Conservation (phyloP, 1,140 invertebrate genomes). For the Atopsyche davidsoni region DNA sequence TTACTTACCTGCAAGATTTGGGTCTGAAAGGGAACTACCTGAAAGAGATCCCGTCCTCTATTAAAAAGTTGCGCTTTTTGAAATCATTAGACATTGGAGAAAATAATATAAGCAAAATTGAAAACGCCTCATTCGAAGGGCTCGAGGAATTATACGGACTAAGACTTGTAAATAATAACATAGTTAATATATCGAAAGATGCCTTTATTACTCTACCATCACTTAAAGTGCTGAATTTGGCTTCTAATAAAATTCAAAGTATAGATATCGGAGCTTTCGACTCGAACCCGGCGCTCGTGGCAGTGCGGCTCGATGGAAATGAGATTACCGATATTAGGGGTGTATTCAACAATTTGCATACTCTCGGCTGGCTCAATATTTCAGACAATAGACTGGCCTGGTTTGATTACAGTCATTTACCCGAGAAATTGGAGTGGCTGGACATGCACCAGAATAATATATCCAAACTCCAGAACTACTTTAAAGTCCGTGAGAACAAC, state of each 20-base stretch:
- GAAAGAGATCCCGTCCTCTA: slow-evolving; percentile 62
- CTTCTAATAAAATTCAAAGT: slow-evolving; percentile 60
- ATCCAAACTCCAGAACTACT: slow-evolving; percentile 63
- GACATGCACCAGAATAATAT: slow-evolving; percentile 66
- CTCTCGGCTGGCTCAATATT: slow-evolving; percentile 65
- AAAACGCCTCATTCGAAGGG: slow-evolving; percentile 57
- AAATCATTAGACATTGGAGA: slow-evolving; percentile 74
- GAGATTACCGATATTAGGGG: slow-evolving; percentile 60
- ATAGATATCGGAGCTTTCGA: slow-evolving; percentile 62
- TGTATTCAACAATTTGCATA: slow-evolving; percentile 59
- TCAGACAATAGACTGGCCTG: slow-evolving; percentile 61
- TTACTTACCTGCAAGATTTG: slow-evolving; percentile 71
- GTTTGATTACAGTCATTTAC: slow-evolving; percentile 66
- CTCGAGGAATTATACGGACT: slow-evolving; percentile 59
- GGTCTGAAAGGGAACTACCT: slow-evolving; percentile 72
- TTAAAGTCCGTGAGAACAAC: slow-evolving; percentile 68
- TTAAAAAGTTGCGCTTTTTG: slow-evolving; percentile 60
- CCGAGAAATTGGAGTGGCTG: slow-evolving; percentile 62
- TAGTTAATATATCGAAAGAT: slow-evolving; percentile 59
- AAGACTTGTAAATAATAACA: slow-evolving; percentile 59
- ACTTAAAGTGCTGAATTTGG: slow-evolving; percentile 62
- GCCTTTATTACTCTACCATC: slow-evolving; percentile 60
- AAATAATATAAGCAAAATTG: slow-evolving; percentile 60
- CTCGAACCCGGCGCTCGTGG: slow-evolving; percentile 58
- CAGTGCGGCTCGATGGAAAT: slow-evolving; percentile 63